Percentiles rank a stretch among this genome's conserved stretches.
Conservation (phyloP, 1,140 invertebrate genomes). For the Drosophila sproati region DNA sequence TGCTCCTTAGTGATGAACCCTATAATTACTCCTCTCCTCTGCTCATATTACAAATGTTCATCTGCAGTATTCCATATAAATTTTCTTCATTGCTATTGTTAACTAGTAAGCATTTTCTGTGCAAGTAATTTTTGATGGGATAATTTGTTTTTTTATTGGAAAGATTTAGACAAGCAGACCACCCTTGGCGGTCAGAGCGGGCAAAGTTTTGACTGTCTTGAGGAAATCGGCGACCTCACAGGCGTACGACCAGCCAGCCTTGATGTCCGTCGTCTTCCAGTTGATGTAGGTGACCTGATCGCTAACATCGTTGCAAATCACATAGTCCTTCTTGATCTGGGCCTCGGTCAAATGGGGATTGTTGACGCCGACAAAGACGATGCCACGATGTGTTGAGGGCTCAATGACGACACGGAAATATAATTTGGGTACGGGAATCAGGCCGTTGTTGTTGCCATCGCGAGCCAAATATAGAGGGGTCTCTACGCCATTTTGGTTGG, state of each 20-base stretch:
- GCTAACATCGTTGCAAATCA: constrained; percentile 86
- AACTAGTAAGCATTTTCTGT: not conserved
- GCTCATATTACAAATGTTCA: too few relatives aligned
- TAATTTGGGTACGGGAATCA: constrained; percentile 86
- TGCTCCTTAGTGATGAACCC: too few relatives aligned
- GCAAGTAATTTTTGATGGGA: not conserved
- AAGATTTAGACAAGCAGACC: constrained; percentile 66
- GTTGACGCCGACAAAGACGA: constrained; percentile 87
- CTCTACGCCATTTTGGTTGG: constrained; percentile 84
- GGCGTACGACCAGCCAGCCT: constrained; percentile 88
- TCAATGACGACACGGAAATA: constrained; percentile 88
- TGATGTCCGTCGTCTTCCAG: constrained; percentile 85
- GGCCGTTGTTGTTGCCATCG: constrained; percentile 76
- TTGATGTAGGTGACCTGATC: constrained; percentile 85
- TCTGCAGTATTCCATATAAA: too few relatives aligned
- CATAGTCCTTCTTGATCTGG: constrained; percentile 82
- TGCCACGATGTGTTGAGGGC: constrained; percentile 82
- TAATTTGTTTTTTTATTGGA: not conserved
- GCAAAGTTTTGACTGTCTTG: constrained; percentile 85
- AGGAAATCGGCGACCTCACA: constrained; percentile 88
- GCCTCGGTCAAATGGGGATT: constrained; percentile 86
- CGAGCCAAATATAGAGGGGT: constrained; percentile 85
- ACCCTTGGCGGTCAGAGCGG: constrained; percentile 65
- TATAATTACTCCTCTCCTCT: too few relatives aligned
- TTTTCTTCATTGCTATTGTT: not conserved